phyloP scores from a whole-genome alignment of 2,797 vertebrate genomes.

The Mycteria americana region DNA sequence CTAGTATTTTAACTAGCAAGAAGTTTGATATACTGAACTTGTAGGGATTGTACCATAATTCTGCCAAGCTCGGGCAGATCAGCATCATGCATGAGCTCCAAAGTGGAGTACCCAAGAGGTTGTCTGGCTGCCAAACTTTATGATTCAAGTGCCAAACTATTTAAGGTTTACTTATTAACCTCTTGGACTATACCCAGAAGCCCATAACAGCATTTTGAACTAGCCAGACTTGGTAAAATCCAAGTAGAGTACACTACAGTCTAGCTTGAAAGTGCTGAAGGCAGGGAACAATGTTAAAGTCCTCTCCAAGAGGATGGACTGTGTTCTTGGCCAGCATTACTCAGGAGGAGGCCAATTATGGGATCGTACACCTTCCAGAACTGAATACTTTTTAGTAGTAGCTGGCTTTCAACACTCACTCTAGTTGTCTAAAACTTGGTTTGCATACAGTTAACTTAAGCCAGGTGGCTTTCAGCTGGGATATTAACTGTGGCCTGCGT shows the following conservation, averaged over 20 bases:
- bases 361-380: not conserved
- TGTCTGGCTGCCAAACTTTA: conserved; percentile 24
- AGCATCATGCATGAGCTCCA: not conserved
- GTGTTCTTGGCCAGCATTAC: not conserved
- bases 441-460: not conserved
- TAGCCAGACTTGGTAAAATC: not conserved
- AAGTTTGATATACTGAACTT: not conserved
- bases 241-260: not conserved
- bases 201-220: not conserved
- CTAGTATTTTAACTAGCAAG: not conserved
- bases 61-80: not conserved
- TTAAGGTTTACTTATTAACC: conserved; percentile 27
- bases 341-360: not conserved
- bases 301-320: not conserved
- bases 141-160: conserved; percentile 23
- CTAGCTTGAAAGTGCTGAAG: not conserved
- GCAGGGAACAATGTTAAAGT: not conserved
- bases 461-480: not conserved
- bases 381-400: not conserved
- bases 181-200: not conserved
- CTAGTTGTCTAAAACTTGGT: not conserved
- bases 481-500: not conserved
- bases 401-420: not conserved
- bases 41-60: accelerated
- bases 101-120: not conserved